Conservation (phyloP, 2,888 invertebrate species). For the Nemapogon koenigi region DNA sequence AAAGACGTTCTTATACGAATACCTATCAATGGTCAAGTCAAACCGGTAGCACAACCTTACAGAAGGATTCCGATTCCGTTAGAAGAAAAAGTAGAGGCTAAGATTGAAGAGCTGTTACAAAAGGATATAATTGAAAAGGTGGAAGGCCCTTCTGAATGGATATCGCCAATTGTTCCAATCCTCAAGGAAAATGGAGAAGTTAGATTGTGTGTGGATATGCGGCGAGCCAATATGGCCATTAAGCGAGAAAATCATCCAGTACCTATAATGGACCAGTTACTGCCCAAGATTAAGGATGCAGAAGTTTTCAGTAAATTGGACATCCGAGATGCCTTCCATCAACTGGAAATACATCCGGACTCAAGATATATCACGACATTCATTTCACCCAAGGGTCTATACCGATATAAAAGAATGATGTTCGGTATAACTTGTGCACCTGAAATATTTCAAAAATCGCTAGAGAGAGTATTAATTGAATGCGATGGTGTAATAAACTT, state of each 20-base stretch:
- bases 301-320: no score
- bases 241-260: no score
- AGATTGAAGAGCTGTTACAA: slow-evolving; percentile 18
- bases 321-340: no score
- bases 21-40: slow-evolving; percentile 11
- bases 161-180: slow-evolving; percentile 22
- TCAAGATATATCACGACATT: no score
- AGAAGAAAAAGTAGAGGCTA: slow-evolving; percentile 16
- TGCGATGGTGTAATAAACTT: slow-evolving; percentile 21
- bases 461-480: slow-evolving; percentile 21
- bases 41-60: slow-evolving; percentile 14
- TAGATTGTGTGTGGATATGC: slow-evolving; percentile 20
- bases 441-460: slow-evolving; percentile 18
- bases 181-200: slow-evolving; percentile 18
- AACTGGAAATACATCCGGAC: no score
- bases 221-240: no score
- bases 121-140: slow-evolving; percentile 21
- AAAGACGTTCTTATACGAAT: slow-evolving; percentile 10
- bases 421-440: slow-evolving; percentile 23
- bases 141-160: slow-evolving; percentile 20
- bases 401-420: no score
- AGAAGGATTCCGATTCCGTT: slow-evolving; percentile 13
- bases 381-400: no score
- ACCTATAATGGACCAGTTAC: no score
- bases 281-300: no score